Conservation (phyloP, 2,113 vertebrate genomes). For the Dipodomys merriami region DNA sequence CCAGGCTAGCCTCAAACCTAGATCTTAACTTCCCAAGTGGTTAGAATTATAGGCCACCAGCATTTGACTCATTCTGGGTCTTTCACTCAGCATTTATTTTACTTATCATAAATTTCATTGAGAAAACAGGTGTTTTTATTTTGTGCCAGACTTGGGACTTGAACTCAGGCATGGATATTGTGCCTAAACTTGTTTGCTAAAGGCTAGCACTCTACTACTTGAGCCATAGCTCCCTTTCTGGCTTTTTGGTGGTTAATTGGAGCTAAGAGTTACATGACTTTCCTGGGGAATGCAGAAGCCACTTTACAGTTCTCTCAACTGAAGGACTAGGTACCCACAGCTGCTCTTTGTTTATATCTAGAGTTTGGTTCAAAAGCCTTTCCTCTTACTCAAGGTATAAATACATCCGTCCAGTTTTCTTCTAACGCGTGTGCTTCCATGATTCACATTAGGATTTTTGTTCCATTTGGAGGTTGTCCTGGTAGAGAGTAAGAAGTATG, state of each 20-base stretch:
- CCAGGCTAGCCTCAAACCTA: too few species aligned
- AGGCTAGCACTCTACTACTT: too few species aligned
- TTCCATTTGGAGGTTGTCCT: slow-evolving; percentile 1
- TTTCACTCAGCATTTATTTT: not conserved
- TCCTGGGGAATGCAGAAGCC: not conserved
- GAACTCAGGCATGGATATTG: too few species aligned
- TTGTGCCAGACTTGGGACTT: not conserved
- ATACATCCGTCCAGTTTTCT: slow-evolving; percentile 8
- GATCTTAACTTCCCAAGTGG: too few species aligned
- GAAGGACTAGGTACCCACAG: not conserved
- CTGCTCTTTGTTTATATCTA: not conserved
- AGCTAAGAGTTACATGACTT: too few species aligned
- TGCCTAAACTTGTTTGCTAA: too few species aligned
- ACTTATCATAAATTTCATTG: not conserved
- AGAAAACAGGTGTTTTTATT: not conserved
- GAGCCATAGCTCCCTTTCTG: too few species aligned
- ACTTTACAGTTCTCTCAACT: not conserved
- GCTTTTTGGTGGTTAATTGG: too few species aligned
- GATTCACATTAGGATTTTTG: not conserved
- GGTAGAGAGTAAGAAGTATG: not conserved
- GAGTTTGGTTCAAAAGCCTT: not conserved
- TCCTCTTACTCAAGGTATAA: not conserved
- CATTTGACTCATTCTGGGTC: not conserved
- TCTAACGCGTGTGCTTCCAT: not conserved
- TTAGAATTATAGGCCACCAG: too few species aligned